Conservation (phyloP, 2,113 vertebrate species). For the Seriola rivoliana region DNA sequence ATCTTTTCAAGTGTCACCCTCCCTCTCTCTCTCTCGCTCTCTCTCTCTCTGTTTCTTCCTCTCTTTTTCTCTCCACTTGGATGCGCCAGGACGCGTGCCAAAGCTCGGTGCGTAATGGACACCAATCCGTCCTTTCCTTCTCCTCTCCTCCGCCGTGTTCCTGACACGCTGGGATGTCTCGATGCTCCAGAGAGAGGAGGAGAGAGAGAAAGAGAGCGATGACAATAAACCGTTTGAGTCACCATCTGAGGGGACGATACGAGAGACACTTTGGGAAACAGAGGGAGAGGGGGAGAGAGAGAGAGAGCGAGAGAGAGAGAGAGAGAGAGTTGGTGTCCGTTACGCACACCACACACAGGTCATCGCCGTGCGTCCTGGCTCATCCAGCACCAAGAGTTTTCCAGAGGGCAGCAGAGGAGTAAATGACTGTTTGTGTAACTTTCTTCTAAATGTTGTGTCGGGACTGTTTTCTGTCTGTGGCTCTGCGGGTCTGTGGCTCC, state of each 20-base stretch:
- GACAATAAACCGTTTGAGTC: slow-evolving; percentile 61
- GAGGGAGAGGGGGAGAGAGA: background rate
- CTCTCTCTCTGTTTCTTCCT: background rate
- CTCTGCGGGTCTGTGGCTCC: background rate
- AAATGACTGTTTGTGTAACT: background rate
- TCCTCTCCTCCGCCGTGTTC: background rate
- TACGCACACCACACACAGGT: slow-evolving; percentile 42
- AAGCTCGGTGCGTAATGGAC: slow-evolving; percentile 48
- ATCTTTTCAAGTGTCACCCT: background rate
- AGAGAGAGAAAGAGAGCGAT: slow-evolving; percentile 1
- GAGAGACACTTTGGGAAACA: background rate
- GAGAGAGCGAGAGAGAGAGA: background rate
- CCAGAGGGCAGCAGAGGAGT: background rate
- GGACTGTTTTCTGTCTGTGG: background rate
- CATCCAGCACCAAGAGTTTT: background rate
- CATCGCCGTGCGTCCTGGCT: slow-evolving; percentile 40
- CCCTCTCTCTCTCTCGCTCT: too few relatives aligned
- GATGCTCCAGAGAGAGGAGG: slow-evolving; percentile 24
- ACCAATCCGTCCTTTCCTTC: slow-evolving; percentile 28
- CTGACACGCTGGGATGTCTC: slow-evolving; percentile 51
- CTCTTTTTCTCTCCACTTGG: background rate
- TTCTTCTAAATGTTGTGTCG: background rate
- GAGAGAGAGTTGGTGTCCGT: slow-evolving; percentile 29
- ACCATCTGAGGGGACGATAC: slow-evolving; percentile 29
- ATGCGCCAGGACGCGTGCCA: slow-evolving; percentile 1